These are phyloP conservation scores for Halcyon malimbica DNA, from an alignment of 2,113 vertebrate genomes.

Conservation along the genomic window DNA sequence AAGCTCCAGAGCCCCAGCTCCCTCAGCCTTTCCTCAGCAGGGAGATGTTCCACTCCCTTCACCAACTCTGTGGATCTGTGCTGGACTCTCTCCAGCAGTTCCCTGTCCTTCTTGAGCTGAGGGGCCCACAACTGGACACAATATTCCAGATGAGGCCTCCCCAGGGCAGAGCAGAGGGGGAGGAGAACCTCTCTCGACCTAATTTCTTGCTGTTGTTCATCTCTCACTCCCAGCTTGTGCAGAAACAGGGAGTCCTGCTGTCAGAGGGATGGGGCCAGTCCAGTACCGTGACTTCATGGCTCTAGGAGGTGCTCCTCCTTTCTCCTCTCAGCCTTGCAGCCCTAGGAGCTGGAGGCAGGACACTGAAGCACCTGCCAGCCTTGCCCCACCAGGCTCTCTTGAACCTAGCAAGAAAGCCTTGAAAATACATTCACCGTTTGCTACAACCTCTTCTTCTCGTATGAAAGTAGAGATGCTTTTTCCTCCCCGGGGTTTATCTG, in stretches of 20 bases:
- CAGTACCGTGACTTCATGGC: accelerated
- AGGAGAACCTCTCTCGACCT: no score
- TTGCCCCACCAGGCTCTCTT: not conserved
- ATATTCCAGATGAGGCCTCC: no score
- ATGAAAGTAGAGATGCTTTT: not conserved
- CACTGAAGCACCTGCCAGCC: not conserved
- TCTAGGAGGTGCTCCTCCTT: not conserved
- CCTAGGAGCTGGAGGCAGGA: not conserved
- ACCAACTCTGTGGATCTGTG: no score
- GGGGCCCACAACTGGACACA: no score
- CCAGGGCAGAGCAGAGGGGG: no score
- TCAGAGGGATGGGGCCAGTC: not conserved
- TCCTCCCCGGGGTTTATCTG: not conserved
- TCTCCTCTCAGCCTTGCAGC: not conserved
- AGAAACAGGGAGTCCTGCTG: not conserved
- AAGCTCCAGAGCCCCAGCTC: no score
- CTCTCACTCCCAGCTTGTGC: not conserved
- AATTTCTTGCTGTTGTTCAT: not conserved
- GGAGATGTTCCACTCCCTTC: no score
- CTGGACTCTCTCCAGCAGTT: no score
- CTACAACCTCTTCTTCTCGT: not conserved
- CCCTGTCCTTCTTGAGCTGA: no score
- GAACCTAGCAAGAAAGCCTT: not conserved
- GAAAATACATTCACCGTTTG: not conserved
- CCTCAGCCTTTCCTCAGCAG: no score